phyloP scores from a whole-genome alignment of 2,113 vertebrate genomes.

The Pygoscelis adeliae region DNA sequence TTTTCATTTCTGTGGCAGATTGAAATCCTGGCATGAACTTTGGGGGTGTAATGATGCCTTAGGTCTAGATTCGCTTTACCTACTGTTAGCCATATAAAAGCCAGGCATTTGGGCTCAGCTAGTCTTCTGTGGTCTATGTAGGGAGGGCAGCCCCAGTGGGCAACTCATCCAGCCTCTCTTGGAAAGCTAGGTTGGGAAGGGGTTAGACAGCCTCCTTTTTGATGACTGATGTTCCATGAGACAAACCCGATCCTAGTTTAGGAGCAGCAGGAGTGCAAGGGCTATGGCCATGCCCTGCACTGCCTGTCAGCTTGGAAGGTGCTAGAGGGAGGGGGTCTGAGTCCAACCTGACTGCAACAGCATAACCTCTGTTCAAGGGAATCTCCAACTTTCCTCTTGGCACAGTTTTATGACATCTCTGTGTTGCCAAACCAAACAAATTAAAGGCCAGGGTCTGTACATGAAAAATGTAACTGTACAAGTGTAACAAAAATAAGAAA shows the following conservation, averaged over 20 bases:
- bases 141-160: rapidly evolving
- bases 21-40: not conserved
- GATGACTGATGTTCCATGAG: not conserved
- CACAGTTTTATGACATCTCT: not conserved
- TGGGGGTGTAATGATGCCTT: not conserved
- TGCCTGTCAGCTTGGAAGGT: not conserved
- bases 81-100: not conserved
- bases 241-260: not conserved
- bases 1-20: not conserved
- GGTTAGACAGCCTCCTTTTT: not conserved
- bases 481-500: not conserved
- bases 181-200: not conserved
- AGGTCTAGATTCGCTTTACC: not conserved
- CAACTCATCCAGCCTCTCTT: not conserved
- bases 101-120: not conserved
- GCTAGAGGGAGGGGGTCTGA: not conserved
- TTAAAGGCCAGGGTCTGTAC: not conserved
- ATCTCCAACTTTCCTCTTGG: not conserved
- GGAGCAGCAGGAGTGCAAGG: not conserved
- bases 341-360: not conserved
- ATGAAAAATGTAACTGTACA: not conserved
- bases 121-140: not conserved
- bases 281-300: not conserved
- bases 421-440: not conserved
- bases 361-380: not conserved